phyloP scores from a whole-genome alignment of 2,113 vertebrate species.

The Syrrhaptes paradoxus region DNA sequence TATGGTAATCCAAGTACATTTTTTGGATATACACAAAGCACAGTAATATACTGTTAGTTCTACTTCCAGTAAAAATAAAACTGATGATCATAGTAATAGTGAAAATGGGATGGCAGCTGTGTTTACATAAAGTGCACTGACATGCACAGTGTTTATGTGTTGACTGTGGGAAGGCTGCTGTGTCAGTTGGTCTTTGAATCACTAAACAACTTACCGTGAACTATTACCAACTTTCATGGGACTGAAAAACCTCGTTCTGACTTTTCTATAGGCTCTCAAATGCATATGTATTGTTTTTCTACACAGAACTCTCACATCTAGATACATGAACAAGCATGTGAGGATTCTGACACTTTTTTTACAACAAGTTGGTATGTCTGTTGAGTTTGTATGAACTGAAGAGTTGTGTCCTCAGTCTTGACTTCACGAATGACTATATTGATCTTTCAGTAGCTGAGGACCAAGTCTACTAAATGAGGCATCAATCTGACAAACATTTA shows the following conservation, averaged over 20 bases:
- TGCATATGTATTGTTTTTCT: neutral
- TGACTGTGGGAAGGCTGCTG: neutral
- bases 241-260: neutral
- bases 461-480: neutral
- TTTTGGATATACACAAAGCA: neutral
- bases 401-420: neutral
- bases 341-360: neutral
- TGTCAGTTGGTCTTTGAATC: neutral
- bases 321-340: neutral
- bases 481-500: neutral
- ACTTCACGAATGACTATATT: neutral
- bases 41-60: neutral
- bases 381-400: neutral
- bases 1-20: neutral
- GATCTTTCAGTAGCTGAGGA: neutral
- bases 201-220: neutral
- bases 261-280: neutral
- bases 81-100: neutral
- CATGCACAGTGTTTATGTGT: fast-evolving
- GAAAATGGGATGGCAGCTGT: neutral
- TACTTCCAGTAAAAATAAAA: neutral
- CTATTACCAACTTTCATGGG: neutral
- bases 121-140: neutral
- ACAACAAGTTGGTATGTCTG: too few species aligned
- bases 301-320: neutral